Evolutionary conservation across 2,888 invertebrate genomes (phyloP), one percentile per base, ranked within the genome.

Genomic region (Matsumyia berberina): DNA sequence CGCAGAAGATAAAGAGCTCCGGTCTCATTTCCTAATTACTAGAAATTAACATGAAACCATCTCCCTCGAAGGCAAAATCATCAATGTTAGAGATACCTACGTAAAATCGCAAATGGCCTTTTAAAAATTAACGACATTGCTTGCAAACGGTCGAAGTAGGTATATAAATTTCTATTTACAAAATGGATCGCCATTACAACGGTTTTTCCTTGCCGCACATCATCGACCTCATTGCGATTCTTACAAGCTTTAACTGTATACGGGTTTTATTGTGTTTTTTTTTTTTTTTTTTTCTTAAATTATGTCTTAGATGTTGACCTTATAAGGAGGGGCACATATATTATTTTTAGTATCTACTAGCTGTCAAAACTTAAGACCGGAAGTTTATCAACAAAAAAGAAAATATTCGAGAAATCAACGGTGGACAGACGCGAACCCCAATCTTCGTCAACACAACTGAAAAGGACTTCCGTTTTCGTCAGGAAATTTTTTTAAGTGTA

Each of bases 401-500:
- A 57, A 8, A 17, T 29, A 51, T 46, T 57, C 24, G 8, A 44
- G 46, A 57, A 39, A 29, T 39, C 29, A 31, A 53, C 17, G n/a
- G 39, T 42, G 17, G 15, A 9, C 15, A n/a, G 6, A 42, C 15
- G n/a, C 4, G 24, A 39, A 37, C 5, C 24, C 33, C 24, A 7
- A 7, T 2, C 33, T 31, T 44, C 17, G 29, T 31, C 57, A 35
- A 29, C 33, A 60, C 33, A 60, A 53, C 31, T 42, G 37, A 51
- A 60, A 77, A 77, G 70, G 74, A 82, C 42, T 74, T 53, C 46
- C 49, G 77, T 72, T 24, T 24, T 72, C 72, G 49, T 79, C 78
- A 58, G 33, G 66, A 49, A 66, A 58, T 72, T 64, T 57, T n/a
- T 57, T 53, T 17, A 72, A 77, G 70, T 70, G 64, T 66, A 55